phyloP scores from a whole-genome alignment of 2,888 invertebrate genomes.

The Aporophyla lueneburgensis region DNA sequence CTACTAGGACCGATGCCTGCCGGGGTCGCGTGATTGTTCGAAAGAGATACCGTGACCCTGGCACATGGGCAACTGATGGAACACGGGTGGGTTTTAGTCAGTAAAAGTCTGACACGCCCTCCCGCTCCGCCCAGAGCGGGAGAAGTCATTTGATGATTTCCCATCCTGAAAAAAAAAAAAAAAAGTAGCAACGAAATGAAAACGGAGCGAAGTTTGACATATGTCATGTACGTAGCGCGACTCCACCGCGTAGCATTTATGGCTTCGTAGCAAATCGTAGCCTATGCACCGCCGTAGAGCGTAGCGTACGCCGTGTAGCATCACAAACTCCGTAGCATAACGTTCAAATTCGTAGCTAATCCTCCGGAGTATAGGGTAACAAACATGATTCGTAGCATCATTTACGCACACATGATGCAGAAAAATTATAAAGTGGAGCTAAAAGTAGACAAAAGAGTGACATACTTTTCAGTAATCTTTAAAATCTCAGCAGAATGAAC shows the following conservation, averaged over 20 bases:
- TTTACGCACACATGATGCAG: constrained; percentile 29
- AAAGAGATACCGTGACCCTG: no score
- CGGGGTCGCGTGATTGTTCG: no score
- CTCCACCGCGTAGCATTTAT: not conserved
- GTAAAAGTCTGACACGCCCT: no score
- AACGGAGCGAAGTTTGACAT: no score
- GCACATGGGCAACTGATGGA: no score
- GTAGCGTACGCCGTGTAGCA: not conserved
- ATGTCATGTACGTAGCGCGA: no score
- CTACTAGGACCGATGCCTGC: no score
- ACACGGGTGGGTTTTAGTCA: no score
- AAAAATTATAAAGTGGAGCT: constrained; percentile 20
- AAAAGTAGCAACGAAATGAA: not conserved
- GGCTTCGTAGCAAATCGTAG: not conserved
- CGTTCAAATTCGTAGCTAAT: not conserved
- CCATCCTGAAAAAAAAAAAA: no score
- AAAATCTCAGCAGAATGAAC: constrained; percentile 72
- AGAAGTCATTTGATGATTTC: no score
- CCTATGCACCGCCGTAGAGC: no score
- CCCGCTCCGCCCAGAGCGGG: no score
- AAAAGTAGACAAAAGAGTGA: constrained; percentile 42
- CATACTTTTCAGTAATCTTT: constrained; percentile 44
- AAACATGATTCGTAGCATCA: constrained; percentile 5
- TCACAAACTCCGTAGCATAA: not conserved
- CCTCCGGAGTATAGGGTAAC: not conserved